Evolutionary conservation across 2,888 invertebrate species (phyloP).

Genomic region (Ophion ellenae): DNA sequence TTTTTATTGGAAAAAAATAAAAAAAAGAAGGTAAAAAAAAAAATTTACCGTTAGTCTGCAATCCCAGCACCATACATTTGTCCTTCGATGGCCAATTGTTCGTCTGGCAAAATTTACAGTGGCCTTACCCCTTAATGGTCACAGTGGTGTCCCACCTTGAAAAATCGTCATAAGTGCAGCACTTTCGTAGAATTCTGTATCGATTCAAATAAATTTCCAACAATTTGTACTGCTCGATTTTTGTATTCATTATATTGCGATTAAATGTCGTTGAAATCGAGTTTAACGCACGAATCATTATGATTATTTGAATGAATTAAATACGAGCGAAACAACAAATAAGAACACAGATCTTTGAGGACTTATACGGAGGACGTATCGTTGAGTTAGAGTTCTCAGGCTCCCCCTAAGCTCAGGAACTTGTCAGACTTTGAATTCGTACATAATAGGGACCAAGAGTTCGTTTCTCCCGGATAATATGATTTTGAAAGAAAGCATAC

Average conservation of each 20-base stretch:
- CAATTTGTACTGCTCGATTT: background rate
- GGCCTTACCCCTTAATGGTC: too few species aligned
- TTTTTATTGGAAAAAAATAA: too few species aligned
- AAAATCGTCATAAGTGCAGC: too few species aligned
- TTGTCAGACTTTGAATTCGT: conserved; percentile 62
- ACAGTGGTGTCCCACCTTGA: too few species aligned
- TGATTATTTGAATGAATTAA: conserved; percentile 19
- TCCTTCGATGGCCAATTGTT: too few species aligned
- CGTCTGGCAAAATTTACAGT: too few species aligned
- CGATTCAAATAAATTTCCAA: too few species aligned
- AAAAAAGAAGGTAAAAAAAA: too few species aligned
- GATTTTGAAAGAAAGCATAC: conserved; percentile 55
- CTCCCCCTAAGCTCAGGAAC: conserved; percentile 50
- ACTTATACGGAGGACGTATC: conserved; percentile 48
- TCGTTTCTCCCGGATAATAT: conserved; percentile 74
- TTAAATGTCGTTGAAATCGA: background rate
- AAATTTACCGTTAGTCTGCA: too few species aligned
- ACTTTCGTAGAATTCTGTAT: too few species aligned
- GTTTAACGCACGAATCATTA: conserved; percentile 2
- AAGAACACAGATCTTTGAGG: conserved; percentile 7
- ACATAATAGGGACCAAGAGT: conserved; percentile 79
- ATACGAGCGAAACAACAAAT: conserved; percentile 19
- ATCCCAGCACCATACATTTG: too few species aligned
- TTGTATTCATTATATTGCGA: background rate
- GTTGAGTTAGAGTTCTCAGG: conserved; percentile 46